Evolutionary conservation across 2,113 vertebrate genomes (phyloP).

Genomic region (Rafetus swinhoei): DNA sequence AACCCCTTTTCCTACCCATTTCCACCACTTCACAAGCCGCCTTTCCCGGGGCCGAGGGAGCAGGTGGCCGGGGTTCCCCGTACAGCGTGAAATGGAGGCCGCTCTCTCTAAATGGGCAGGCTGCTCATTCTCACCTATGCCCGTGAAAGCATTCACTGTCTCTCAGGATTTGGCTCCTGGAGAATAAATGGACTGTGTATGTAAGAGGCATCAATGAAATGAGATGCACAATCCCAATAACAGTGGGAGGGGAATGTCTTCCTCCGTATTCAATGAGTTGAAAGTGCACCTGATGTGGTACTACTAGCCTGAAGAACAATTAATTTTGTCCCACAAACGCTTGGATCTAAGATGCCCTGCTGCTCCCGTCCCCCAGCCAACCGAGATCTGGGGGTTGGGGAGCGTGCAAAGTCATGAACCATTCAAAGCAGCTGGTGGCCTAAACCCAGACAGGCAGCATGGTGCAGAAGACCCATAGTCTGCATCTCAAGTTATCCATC

Average conservation of each 20-base stretch:
- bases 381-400: too few species aligned
- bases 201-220: neutral
- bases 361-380: too few species aligned
- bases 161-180: neutral
- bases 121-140: fast-evolving
- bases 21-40: fast-evolving
- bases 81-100: neutral
- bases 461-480: fast-evolving
- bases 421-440: too few species aligned
- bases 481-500: neutral
- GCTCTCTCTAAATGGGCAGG: neutral
- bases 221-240: neutral
- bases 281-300: fast-evolving
- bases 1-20: neutral
- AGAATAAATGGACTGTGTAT: fast-evolving
- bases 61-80: neutral
- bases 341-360: neutral
- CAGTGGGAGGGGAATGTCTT: neutral
- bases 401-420: too few species aligned
- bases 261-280: neutral
- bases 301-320: neutral
- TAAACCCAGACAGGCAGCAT: neutral
- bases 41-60: fast-evolving
- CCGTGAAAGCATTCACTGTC: neutral
- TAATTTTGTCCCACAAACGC: neutral